Evolutionary conservation across 1,140 invertebrate genomes (phyloP).

Genomic region (Bacillus rossius): DNA sequence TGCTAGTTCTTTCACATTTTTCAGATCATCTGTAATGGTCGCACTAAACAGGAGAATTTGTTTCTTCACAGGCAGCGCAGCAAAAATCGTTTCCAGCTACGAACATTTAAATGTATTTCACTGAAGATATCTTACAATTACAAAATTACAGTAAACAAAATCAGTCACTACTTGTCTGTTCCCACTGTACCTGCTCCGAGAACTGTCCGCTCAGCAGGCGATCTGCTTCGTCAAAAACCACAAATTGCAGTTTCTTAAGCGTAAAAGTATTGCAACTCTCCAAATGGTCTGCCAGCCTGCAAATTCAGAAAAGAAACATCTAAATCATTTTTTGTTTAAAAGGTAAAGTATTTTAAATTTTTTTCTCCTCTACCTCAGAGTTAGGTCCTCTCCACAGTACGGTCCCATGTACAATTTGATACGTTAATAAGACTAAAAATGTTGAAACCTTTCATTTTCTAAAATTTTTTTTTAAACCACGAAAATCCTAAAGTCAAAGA

Average conservation of each 20-base stretch:
- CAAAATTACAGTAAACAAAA: not conserved
- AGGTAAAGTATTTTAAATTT: not conserved
- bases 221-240: conserved; percentile 93
- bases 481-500: too few relatives aligned
- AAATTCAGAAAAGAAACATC: conserved; percentile 6
- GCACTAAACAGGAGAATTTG: conserved; percentile 93
- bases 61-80: conserved; percentile 68
- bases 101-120: not conserved
- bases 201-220: conserved; percentile 75
- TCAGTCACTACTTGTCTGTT: not conserved
- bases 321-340: not conserved
- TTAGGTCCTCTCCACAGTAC: not conserved
- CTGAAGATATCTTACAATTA: conserved; percentile 7
- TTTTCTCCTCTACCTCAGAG: not conserved
- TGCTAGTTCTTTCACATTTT: conserved; percentile 62
- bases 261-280: conserved; percentile 78
- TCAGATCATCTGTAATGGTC: conserved; percentile 85
- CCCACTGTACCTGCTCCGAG: conserved; percentile 53
- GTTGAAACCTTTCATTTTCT: too few relatives aligned
- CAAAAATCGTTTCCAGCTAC: conserved; percentile 71
- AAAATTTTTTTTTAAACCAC: too few relatives aligned
- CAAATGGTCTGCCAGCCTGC: conserved; percentile 75
- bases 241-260: conserved; percentile 73
- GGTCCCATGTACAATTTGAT: too few relatives aligned
- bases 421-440: too few relatives aligned